Conservation (phyloP, 1,140 invertebrate species). For the Calephelis virginiensis region DNA sequence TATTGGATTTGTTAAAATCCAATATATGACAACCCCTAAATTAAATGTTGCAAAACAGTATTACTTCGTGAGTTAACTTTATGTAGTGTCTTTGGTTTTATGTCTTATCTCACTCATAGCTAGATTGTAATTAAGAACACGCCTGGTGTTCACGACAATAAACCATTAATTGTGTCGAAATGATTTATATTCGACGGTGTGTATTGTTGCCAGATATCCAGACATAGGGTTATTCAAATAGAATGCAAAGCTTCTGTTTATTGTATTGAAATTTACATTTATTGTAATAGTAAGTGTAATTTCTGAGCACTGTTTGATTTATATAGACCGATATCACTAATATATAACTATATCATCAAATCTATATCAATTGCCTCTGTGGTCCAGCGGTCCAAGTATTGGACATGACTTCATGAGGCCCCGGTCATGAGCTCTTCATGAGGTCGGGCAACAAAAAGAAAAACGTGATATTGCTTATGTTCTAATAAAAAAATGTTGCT, state of each 20-base stretch:
- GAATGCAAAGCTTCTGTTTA: constrained; percentile 13
- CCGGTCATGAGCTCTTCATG: too few relatives aligned
- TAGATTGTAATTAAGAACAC: constrained; percentile 47
- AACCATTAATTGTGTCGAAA: constrained; percentile 61
- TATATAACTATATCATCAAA: too few relatives aligned
- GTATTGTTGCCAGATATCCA: constrained; percentile 10
- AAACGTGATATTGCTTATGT: too few relatives aligned
- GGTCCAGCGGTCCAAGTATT: too few relatives aligned
- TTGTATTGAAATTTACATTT: neutral
- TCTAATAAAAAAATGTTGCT: too few relatives aligned
- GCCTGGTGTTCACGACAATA: constrained; percentile 51
- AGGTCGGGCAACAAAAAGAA: too few relatives aligned
- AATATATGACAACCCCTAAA: neutral
- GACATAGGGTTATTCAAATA: constrained; percentile 9
- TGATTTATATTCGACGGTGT: constrained; percentile 44
- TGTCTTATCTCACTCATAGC: constrained; percentile 42
- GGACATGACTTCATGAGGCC: too few relatives aligned
- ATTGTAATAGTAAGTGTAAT: too few relatives aligned
- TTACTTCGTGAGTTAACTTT: constrained; percentile 16
- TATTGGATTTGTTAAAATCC: too few relatives aligned
- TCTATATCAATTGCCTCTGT: too few relatives aligned
- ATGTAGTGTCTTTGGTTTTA: constrained; percentile 24
- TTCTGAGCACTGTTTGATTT: too few relatives aligned
- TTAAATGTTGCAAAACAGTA: constrained; percentile 17
- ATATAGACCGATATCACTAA: too few relatives aligned